These are phyloP conservation scores for Cynocephalus volans DNA, from an alignment of 2,113 vertebrate genomes.

Conservation along the genomic window DNA sequence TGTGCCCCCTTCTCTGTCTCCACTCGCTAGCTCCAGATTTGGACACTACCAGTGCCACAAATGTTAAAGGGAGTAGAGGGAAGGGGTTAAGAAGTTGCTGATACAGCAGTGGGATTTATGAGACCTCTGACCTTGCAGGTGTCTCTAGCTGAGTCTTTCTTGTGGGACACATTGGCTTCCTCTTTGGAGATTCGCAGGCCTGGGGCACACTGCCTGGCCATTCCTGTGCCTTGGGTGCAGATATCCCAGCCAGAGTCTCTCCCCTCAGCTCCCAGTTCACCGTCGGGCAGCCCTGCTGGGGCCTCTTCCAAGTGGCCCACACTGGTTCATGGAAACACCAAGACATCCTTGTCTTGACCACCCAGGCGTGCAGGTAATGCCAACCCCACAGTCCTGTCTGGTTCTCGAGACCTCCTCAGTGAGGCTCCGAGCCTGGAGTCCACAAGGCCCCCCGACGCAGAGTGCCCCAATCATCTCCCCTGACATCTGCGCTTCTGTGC, in stretches of 20 bases:
- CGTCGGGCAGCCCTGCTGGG: neutral
- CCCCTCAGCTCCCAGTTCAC: neutral
- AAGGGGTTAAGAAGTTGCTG: neutral
- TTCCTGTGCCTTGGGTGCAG: neutral
- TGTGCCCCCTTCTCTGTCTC: neutral
- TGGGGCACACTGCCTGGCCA: neutral
- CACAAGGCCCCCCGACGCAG: neutral
- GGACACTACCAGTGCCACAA: neutral
- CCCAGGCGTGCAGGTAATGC: too few species aligned
- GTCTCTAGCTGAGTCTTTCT: neutral
- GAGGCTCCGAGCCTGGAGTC: neutral
- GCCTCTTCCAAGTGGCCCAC: neutral
- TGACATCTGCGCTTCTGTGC: too few species aligned
- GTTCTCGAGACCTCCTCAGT: neutral
- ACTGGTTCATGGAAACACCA: too few species aligned
- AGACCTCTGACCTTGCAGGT: neutral
- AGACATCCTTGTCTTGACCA: too few species aligned
- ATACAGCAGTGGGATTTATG: neutral
- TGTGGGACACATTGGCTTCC: neutral
- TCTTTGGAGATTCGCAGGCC: neutral
- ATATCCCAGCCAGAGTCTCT: neutral
- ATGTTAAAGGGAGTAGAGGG: neutral
- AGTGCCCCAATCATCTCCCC: neutral
- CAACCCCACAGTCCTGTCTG: neutral
- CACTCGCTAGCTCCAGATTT: neutral